Evolutionary conservation across 2,113 vertebrate species (phyloP), one percentile per base, ranked within the genome.

Genomic region (Piaya cayana): DNA sequence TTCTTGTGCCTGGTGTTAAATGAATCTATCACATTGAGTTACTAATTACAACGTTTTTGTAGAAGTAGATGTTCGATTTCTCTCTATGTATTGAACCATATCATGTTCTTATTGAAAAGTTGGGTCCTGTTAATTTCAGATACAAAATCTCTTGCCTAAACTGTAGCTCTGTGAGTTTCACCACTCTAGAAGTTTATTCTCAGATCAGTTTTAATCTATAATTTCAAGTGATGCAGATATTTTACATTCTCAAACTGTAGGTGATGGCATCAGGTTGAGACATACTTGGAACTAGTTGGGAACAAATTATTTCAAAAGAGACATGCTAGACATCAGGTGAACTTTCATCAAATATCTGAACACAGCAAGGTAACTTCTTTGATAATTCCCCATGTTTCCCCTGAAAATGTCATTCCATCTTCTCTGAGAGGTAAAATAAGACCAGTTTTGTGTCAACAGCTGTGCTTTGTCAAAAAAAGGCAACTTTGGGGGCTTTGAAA

Each of bases 201-300:
- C 36, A 56, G 29, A 37, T 4, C 4, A 56, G 11, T 65, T 69
- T 71, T 36, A 64, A 30, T 39, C 8, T 65, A 27, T 59, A 50
- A 91, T n/a, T 63, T 59, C 27, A 68, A 32, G 8, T 25, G 36
- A 36, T 60, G 11, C 20, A 74, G 11, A 11, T 39, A 70, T 78
- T 70, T 58, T 11, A 32, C 0, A 0, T 25, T 59, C 42, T 42
- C 5, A 59, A 79, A 55, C 5, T n/a, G 22, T 10, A 63, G 29
- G 19, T 80, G 55, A 13, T 3, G 4, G 32, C 32, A 90, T 11
- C 17, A 59, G 47, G 49, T 15, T 8, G 30, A 50, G 32, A 71
- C 26, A 8, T 13, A 72, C 34, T 55, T 71, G 53, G 7, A 93
- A 64, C 13, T 53, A 53, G 16, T 23, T 67, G 15, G 11, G 47